A percentile compares a stretch with the other conserved stretches of the same genome.
Evolutionary conservation across 2,888 invertebrate genomes (phyloP).

Genomic region (Tenthredo distinguenda): DNA sequence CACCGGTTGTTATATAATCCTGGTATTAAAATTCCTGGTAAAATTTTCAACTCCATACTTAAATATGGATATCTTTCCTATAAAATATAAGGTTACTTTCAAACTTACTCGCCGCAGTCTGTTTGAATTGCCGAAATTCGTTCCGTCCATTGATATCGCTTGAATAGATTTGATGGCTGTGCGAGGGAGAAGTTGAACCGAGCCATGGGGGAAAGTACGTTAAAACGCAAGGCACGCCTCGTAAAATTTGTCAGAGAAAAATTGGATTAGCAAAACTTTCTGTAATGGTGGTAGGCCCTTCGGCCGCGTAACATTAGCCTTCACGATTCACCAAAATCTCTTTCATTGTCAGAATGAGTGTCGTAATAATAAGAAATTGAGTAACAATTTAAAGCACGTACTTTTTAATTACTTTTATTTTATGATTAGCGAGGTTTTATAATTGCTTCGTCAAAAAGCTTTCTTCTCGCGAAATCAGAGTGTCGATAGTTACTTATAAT

Average conservation of each 20-base stretch:
- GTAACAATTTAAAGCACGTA: not conserved
- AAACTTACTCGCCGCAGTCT: conserved; percentile 42
- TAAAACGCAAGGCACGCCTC: conserved; percentile 56
- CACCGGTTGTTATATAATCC: not conserved
- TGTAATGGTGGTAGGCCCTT: conserved; percentile 7
- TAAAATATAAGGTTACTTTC: conserved; percentile 35
- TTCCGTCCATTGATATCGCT: conserved; percentile 45
- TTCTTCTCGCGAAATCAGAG: not conserved
- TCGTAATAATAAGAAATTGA: conserved; percentile 16
- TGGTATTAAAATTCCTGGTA: not conserved
- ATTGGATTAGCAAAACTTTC: conserved; percentile 61
- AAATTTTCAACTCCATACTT: not conserved
- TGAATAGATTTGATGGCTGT: conserved; percentile 41
- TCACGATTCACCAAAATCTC: conserved; percentile 22
- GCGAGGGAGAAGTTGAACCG: conserved; percentile 36
- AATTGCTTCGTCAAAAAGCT: not conserved
- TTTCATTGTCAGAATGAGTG: conserved; percentile 19
- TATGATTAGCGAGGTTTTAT: not conserved
- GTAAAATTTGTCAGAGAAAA: conserved; percentile 60
- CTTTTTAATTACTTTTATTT: not conserved
- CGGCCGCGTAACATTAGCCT: not conserved
- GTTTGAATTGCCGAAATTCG: conserved; percentile 48
- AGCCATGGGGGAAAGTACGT: conserved; percentile 23
- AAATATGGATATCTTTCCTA: conserved; percentile 22
- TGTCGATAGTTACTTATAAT: not conserved